A percentile compares a stretch with the other conserved stretches of the same genome.
These are phyloP conservation scores for Galaxea fascicularis DNA, from an alignment of 92 coral and sea anemone genomes.

Conservation along the genomic window DNA sequence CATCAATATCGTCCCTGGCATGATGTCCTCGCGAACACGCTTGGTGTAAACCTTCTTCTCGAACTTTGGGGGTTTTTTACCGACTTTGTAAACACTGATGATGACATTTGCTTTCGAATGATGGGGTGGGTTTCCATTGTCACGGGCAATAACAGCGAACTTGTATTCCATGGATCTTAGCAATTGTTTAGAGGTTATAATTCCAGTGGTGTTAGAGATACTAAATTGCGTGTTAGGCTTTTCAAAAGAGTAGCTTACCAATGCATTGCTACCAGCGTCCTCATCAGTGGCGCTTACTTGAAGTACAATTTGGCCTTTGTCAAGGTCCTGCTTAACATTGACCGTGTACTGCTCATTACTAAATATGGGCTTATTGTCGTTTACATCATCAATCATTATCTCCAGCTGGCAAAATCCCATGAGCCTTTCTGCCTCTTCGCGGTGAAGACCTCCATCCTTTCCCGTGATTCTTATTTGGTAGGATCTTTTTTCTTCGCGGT, in stretches of 20 bases:
- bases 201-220: slow-evolving; percentile 80
- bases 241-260: slow-evolving; percentile 73
- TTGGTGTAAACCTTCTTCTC: slow-evolving; percentile 69
- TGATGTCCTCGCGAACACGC: slow-evolving; percentile 71
- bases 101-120: slow-evolving; percentile 67
- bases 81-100: slow-evolving; percentile 71
- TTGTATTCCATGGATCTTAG: slow-evolving; percentile 53
- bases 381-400: slow-evolving; percentile 80
- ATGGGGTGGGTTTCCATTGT: slow-evolving; percentile 72
- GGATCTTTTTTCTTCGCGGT: slow-evolving; percentile 77
- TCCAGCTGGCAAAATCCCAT: slow-evolving; percentile 93
- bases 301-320: slow-evolving; percentile 73
- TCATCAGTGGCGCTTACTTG: slow-evolving; percentile 88
- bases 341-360: slow-evolving; percentile 65
- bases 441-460: slow-evolving; percentile 77
- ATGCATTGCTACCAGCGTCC: slow-evolving; percentile 89
- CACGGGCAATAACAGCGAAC: slow-evolving; percentile 79
- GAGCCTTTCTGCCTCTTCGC: slow-evolving; percentile 77
- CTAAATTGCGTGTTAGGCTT: slow-evolving; percentile 62
- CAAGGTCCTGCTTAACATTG: slow-evolving; percentile 77
- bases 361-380: slow-evolving; percentile 87
- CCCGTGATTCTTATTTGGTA: slow-evolving; percentile 76
- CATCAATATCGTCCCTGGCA: slow-evolving; percentile 46
- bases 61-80: slow-evolving; percentile 87
- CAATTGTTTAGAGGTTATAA: slow-evolving; percentile 61